Conservation (phyloP, 2,797 vertebrate genomes). For the Discoglossus pictus region DNA sequence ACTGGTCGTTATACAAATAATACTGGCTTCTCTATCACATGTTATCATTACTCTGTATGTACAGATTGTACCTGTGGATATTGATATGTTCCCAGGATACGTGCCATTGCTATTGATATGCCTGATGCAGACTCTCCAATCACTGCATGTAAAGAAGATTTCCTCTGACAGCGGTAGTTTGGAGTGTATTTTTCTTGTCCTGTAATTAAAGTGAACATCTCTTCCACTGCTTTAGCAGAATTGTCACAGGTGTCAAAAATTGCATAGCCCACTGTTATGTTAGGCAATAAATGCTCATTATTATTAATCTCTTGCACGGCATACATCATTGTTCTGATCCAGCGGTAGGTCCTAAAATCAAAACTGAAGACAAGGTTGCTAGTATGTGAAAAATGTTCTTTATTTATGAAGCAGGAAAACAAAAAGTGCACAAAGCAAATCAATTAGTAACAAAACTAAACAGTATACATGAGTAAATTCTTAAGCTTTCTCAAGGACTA, state of each 20-base stretch:
- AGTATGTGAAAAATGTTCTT: no score
- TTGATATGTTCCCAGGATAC: slow-evolving; percentile 28
- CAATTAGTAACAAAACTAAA: no score
- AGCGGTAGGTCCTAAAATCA: slow-evolving; percentile 44
- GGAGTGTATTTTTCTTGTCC: slow-evolving; percentile 5
- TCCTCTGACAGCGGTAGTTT: slow-evolving; percentile 24
- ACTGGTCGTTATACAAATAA: no score
- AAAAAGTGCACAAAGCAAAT: no score
- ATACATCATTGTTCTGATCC: slow-evolving; percentile 38
- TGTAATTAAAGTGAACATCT: slow-evolving; percentile 31
- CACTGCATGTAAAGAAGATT: slow-evolving; percentile 15
- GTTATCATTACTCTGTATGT: slow-evolving; percentile 2
- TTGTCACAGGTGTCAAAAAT: slow-evolving; percentile 44
- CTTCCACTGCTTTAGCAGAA: slow-evolving; percentile 7
- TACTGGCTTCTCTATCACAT: no score
- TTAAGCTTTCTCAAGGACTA: no score
- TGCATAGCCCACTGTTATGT: slow-evolving; percentile 34
- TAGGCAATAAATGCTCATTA: slow-evolving; percentile 19
- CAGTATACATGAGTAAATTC: no score
- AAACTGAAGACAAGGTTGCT: slow-evolving; percentile 32
- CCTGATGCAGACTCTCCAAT: slow-evolving; percentile 44
- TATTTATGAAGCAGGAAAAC: no score
- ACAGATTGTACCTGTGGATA: slow-evolving; percentile 34
- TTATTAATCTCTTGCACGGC: slow-evolving; percentile 32
- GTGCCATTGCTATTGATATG: slow-evolving; percentile 45